A percentile compares a stretch with the other conserved stretches of the same genome.
Conservation (phyloP, 2,797 vertebrate species). For the Ctenopoma multispine region DNA sequence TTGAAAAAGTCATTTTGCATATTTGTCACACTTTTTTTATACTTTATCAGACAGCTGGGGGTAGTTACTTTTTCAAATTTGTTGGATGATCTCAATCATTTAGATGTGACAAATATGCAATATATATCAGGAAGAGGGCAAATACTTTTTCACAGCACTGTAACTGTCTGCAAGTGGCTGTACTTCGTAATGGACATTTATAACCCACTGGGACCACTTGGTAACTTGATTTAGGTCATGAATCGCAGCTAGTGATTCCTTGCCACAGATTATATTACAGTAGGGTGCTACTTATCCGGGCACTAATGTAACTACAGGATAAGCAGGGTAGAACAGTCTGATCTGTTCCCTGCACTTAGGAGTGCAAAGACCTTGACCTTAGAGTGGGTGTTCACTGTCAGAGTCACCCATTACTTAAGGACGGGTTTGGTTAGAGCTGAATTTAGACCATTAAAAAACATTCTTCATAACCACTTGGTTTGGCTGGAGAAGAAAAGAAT, state of each 20-base stretch:
- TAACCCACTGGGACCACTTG: conserved; percentile 34
- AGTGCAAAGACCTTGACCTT: conserved; percentile 59
- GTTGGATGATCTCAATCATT: too few species aligned
- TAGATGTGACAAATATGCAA: too few species aligned
- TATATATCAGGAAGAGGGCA: too few species aligned
- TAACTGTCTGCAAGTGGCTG: conserved; percentile 32
- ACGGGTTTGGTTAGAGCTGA: conserved; percentile 57
- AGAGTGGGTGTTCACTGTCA: conserved; percentile 47
- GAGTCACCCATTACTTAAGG: conserved; percentile 64
- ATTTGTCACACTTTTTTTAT: too few species aligned
- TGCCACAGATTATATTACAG: conserved; percentile 52
- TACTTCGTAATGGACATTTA: conserved; percentile 46
- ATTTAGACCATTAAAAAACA: conserved; percentile 65
- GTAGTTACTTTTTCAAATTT: too few species aligned
- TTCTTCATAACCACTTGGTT: conserved; percentile 44
- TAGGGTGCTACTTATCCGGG: conserved; percentile 40
- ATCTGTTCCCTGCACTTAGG: conserved; percentile 37
- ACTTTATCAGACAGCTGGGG: too few species aligned
- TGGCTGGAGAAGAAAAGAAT: conserved; percentile 25
- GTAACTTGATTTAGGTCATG: conserved; percentile 48
- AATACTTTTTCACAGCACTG: too few species aligned
- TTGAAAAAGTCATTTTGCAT: too few species aligned
- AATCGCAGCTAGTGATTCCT: conserved; percentile 47
- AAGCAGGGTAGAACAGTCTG: conserved; percentile 14
- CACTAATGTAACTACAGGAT: conserved; percentile 56